Conservation (phyloP, 2,113 vertebrate species). For the Cettia cetti region DNA sequence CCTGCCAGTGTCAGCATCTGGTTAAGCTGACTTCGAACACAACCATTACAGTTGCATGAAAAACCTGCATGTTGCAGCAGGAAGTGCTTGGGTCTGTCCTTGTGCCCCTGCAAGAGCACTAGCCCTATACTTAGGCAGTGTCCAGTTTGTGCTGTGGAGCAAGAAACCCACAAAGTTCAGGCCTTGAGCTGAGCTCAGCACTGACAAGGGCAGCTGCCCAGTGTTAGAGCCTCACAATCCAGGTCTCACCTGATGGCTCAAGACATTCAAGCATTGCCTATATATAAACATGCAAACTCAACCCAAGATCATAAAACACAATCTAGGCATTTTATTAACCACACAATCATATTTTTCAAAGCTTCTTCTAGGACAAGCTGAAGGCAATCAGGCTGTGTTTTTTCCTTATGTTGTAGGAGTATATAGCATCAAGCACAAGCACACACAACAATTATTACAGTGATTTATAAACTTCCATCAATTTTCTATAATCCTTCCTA, state of each 20-base stretch:
- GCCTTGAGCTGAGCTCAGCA: not conserved
- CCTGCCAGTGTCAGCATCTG: not conserved
- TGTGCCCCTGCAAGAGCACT: fast-evolving
- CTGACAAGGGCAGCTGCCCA: not conserved
- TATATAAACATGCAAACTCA: not conserved
- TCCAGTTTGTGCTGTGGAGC: not conserved
- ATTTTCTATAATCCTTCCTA: not conserved
- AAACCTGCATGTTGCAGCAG: not conserved
- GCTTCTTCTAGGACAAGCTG: not conserved
- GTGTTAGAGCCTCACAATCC: not conserved
- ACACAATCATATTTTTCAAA: not conserved
- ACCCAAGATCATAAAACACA: not conserved
- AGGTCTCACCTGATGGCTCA: not conserved
- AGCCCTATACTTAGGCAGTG: not conserved
- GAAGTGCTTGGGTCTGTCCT: not conserved
- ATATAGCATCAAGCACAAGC: not conserved
- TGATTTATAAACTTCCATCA: not conserved
- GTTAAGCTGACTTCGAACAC: not conserved
- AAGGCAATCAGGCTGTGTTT: not conserved
- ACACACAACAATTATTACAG: not conserved
- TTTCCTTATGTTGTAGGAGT: not conserved
- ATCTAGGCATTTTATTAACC: not conserved
- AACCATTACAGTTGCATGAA: not conserved
- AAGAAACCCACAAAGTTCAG: not conserved
- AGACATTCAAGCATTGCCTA: not conserved